Base-by-base conservation (phyloP, 2,888 invertebrate species). In the Meteorus colon region DNA sequence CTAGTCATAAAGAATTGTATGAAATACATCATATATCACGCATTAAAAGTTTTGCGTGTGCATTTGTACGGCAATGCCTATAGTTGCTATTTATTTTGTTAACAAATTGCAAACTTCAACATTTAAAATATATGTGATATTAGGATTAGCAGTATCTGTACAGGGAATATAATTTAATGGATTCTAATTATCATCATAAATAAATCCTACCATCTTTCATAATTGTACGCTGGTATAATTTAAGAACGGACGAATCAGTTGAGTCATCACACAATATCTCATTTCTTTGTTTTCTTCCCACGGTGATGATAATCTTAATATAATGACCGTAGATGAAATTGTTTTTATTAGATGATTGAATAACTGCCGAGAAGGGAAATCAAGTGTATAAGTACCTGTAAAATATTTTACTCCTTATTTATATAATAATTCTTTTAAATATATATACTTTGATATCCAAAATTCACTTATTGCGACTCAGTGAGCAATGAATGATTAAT, bases 161-260 rank as follows among this genome's bases (percentile, higher is more conserved):
- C 81, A 83, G 80, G 79, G 81, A 83, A 84, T 82, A 85, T 84
- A 81, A 81, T 81, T 80, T 81, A 78, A 80, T 72, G 76, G 73
- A 75, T 73, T 73, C 69, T 81, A 76, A 81, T 80, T 81, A 74
- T 76, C 65, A 77, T 79, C 80, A 83, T 82, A 82, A 84, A 82
- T 84, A 82, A 79, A 82, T 77, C 75, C 81, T 77, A 77, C 75
- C 68, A 74, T 70, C 72, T 80, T 78, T 77, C 60, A 70, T 62
- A 69, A 55, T 66, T 55, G 45, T 67, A 75, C 59, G 71, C 19
- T 55, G 63, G 29, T n/a, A 59, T 71, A 66, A 67, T 31, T 60
- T 37, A 70, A 51, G 41, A 69, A 75, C 62, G 75, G 65, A 70
- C 69, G 69, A 68, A 69, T 74, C 41, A 31, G 48, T 65, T 31